Conservation (phyloP, 2,888 invertebrate genomes). For the Acronicta aceris region DNA sequence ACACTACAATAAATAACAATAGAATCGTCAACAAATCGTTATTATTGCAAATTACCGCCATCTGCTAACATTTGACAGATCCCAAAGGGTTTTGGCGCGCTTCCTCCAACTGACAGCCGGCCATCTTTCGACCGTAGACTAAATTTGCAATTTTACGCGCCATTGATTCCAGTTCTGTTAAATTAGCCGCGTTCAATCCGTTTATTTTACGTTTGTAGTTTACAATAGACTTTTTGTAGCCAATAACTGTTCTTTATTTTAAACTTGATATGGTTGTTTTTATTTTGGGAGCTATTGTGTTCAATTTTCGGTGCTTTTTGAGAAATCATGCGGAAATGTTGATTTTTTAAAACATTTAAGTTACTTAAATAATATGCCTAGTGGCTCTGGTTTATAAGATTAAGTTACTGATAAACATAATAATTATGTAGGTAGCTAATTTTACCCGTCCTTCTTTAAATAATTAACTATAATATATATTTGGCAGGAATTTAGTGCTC, state of each 20-base stretch:
- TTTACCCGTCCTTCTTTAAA: neutral
- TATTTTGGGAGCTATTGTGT: slow-evolving; percentile 30
- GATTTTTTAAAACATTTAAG: slow-evolving; percentile 21
- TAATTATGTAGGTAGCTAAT: neutral
- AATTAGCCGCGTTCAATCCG: slow-evolving; percentile 79
- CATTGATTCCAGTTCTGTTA: slow-evolving; percentile 81
- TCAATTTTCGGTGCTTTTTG: slow-evolving; percentile 45
- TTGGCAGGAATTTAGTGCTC: too few species aligned
- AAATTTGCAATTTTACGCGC: slow-evolving; percentile 86
- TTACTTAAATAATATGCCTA: neutral
- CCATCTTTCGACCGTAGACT: slow-evolving; percentile 79
- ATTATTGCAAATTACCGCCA: slow-evolving; percentile 83
- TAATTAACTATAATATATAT: too few species aligned
- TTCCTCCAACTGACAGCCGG: slow-evolving; percentile 78
- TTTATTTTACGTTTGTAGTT: slow-evolving; percentile 68
- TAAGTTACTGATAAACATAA: slow-evolving; percentile 11
- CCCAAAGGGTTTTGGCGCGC: slow-evolving; percentile 87
- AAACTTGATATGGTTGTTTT: slow-evolving; percentile 33
- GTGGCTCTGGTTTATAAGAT: slow-evolving; percentile 8
- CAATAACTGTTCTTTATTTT: slow-evolving; percentile 51
- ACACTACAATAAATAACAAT: slow-evolving; percentile 83
- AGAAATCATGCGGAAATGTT: slow-evolving; percentile 32
- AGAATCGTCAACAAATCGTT: slow-evolving; percentile 79
- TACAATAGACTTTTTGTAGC: slow-evolving; percentile 41
- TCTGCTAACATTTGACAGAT: slow-evolving; percentile 79